A percentile compares a stretch with the other conserved stretches of the same genome.
Evolutionary conservation across 2,888 invertebrate species (phyloP).

Genomic region (Cyaniris semiargus): DNA sequence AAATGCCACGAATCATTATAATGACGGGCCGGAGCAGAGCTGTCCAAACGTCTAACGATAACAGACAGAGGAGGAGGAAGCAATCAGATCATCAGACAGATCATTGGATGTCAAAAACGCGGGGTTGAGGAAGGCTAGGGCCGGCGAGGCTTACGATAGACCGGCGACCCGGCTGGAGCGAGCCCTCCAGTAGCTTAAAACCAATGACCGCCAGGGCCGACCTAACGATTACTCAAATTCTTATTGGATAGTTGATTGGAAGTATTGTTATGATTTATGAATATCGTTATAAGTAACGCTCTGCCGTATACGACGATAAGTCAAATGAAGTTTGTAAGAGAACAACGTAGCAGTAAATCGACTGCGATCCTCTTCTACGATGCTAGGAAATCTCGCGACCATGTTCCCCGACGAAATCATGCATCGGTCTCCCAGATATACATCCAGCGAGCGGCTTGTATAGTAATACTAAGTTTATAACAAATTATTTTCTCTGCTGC

Average conservation of each 20-base stretch:
- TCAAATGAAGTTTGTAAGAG: neutral
- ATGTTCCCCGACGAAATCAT: neutral
- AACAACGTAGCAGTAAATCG: neutral
- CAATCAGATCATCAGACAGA: constrained; percentile 32
- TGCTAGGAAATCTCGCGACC: neutral
- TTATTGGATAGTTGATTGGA: too few relatives aligned
- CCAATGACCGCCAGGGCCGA: neutral
- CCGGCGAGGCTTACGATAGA: constrained; percentile 47
- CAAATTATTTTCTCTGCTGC: constrained; percentile 1
- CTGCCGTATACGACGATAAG: neutral
- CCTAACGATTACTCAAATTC: neutral
- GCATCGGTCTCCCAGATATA: neutral
- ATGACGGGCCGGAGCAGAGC: neutral
- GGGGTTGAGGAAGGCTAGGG: constrained; percentile 41
- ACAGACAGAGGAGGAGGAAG: constrained; percentile 33
- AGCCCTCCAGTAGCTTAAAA: constrained; percentile 35
- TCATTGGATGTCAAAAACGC: constrained; percentile 37
- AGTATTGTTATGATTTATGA: neutral
- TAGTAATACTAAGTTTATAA: neutral
- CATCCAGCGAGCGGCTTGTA: neutral
- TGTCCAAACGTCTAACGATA: neutral
- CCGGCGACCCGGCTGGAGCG: constrained; percentile 56
- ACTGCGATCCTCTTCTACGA: neutral
- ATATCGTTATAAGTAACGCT: neutral
- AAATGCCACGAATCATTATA: constrained; percentile 25